Percentiles rank a stretch among this genome's conserved stretches.
These are phyloP conservation scores for Hyperoplus immaculatus DNA, from an alignment of 2,797 vertebrate species.

Conservation along the genomic window DNA sequence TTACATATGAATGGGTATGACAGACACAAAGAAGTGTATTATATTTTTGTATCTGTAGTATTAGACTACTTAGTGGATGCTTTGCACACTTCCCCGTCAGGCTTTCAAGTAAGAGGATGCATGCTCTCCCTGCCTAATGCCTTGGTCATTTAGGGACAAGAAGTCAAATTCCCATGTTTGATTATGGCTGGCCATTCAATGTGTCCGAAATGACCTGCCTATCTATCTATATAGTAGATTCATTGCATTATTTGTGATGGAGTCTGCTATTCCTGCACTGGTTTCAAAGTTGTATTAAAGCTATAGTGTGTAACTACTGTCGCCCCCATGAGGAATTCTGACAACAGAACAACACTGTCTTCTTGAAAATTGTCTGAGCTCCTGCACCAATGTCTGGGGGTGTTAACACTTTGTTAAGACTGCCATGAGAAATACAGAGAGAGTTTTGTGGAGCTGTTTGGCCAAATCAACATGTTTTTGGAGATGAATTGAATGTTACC, in stretches of 20 bases:
- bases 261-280: background rate
- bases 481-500: too few relatives aligned
- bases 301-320: too few relatives aligned
- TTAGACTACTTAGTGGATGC: conserved; percentile 16
- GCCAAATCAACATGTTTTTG: too few relatives aligned
- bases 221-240: too few relatives aligned
- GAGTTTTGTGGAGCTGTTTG: too few relatives aligned
- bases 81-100: conserved; percentile 1
- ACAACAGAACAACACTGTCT: too few relatives aligned
- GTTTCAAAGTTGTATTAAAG: background rate
- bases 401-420: too few relatives aligned
- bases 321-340: too few relatives aligned
- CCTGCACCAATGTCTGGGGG: too few relatives aligned
- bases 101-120: background rate
- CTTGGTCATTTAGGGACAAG: background rate
- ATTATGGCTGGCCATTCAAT: background rate
- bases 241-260: background rate
- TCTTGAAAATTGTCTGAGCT: too few relatives aligned
- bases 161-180: background rate
- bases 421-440: too few relatives aligned
- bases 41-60: conserved; percentile 23
- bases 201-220: too few relatives aligned
- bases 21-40: conserved; percentile 25
- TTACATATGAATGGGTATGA: conserved; percentile 55
- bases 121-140: background rate